Conservation (phyloP, 1,140 invertebrate genomes). For the Drosophila equinoxialis region DNA sequence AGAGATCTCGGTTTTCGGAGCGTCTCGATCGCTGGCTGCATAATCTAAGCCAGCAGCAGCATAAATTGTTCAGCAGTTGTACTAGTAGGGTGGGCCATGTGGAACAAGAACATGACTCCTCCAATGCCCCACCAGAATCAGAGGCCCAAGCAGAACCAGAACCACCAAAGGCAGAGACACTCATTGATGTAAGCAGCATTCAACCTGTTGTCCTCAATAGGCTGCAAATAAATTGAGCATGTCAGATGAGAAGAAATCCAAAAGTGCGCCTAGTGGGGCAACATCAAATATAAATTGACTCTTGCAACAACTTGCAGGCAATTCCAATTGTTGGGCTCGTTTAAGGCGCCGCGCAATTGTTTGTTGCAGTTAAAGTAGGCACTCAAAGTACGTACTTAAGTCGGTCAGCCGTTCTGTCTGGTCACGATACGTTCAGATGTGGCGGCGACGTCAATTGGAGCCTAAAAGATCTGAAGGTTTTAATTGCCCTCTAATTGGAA, state of each 20-base stretch:
- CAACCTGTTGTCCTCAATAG: slow-evolving; percentile 32
- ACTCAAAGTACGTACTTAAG: slow-evolving; percentile 69
- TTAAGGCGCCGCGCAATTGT: slow-evolving; percentile 37
- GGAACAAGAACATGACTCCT: slow-evolving; percentile 26
- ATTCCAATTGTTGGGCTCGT: slow-evolving; percentile 47
- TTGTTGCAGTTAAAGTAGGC: slow-evolving; percentile 64
- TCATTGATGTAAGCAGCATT: slow-evolving; percentile 55
- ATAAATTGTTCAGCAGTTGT: slow-evolving; percentile 67
- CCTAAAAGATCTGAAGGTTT: slow-evolving; percentile 76
- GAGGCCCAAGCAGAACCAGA: slow-evolving; percentile 18
- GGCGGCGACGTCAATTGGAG: slow-evolving; percentile 65
- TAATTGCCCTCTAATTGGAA: slow-evolving; percentile 75
- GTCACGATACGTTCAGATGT: slow-evolving; percentile 38
- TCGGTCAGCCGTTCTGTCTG: slow-evolving; percentile 33
- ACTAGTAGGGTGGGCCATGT: slow-evolving; percentile 70
- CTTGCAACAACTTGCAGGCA: slow-evolving; percentile 46
- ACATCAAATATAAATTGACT: slow-evolving; percentile 46
- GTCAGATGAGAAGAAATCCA: neutral
- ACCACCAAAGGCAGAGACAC: slow-evolving; percentile 28
- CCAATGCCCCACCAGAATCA: slow-evolving; percentile 24
- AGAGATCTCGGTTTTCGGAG: slow-evolving; percentile 60
- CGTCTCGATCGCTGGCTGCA: slow-evolving; percentile 72
- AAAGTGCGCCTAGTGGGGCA: slow-evolving; percentile 33
- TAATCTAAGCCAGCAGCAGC: slow-evolving; percentile 66
- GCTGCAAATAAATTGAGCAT: slow-evolving; percentile 59